Percentiles rank a stretch among this genome's conserved stretches.
Conservation (phyloP, 2,888 invertebrate genomes). For the Phymatocera aterrima region DNA sequence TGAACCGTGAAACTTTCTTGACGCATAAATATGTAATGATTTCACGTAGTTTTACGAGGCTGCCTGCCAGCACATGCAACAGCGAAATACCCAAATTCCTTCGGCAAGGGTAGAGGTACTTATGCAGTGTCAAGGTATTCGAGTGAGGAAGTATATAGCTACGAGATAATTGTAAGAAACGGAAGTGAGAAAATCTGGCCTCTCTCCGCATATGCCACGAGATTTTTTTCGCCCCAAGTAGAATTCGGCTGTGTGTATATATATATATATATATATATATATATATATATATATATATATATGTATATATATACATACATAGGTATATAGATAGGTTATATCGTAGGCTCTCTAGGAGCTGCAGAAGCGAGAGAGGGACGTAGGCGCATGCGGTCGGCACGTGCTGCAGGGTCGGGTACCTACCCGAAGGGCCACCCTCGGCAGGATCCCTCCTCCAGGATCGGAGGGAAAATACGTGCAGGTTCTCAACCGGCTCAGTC, state of each 20-base stretch:
- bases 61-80: neutral
- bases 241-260: constrained; percentile 6
- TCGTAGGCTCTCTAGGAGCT: too few relatives aligned
- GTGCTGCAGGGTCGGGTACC: constrained; percentile 32
- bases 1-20: neutral
- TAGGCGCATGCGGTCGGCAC: constrained; percentile 45
- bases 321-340: too few relatives aligned
- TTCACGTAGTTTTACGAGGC: neutral
- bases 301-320: neutral
- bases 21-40: neutral
- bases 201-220: neutral
- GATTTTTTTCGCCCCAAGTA: constrained; percentile 14
- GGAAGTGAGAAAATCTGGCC: constrained; percentile 20
- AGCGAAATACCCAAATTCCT: too few relatives aligned
- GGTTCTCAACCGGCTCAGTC: constrained; percentile 29
- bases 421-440: constrained; percentile 26
- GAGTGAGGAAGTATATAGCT: neutral
- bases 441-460: constrained; percentile 18
- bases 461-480: neutral
- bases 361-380: too few relatives aligned
- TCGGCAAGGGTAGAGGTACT: neutral
- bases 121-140: neutral
- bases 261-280: neutral
- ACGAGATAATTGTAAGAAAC: neutral
- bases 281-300: neutral